Base-by-base conservation (phyloP, 1,140 invertebrate genomes). In the Aphelenchoides fujianensis region DNA sequence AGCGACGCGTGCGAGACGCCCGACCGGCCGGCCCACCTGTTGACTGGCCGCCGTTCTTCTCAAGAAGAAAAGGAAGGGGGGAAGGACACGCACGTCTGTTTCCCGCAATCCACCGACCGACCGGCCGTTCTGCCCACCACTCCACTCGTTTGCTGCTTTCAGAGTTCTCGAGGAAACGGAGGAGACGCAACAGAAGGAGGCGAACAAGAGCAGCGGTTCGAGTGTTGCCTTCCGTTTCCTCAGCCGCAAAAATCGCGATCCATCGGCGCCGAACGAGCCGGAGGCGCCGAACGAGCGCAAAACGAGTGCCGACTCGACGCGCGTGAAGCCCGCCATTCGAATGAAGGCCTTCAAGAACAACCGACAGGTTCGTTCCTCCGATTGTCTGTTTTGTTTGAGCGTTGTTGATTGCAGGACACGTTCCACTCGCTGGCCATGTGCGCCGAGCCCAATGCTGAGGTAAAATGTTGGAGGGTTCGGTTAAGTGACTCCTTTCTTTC, bases 291-390 rank as follows among this genome's bases (percentile, higher is more conserved):
- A 59, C 55, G 55, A 59, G 19, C 55, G 55, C 5, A 59, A 59
- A 32, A 7, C 34, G 27, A 59, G 55, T 19, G 55, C 55, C 19
- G 55, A 59, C 12, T 48, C 41, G 12, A 7, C 55, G 34, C 55
- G 19, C 5, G 34, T 59, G 12, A 59, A 59, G 34, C 55, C 55
- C 27, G 28, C 55, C 27, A 16, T 59, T 5, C 28, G 55, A 59
- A 59, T 59, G 55, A 59, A 59, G 55, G 55, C 55, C 23, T 59
- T 59, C 23, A 59, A 59, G 55, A 59, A 59, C 23, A 48, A 48
- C 19, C 55, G 55, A 59, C 55, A 59, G 41, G 41, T 48, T 16
- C 23, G 41, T 23, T 48, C 41, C 41, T 48, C 41, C 12, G 23
- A n/a, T n/a, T n/a, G n/a, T n/a, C n/a, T n/a, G n/a, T n/a, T n/a